Percentiles rank a stretch among this genome's conserved stretches.
Evolutionary conservation across 2,797 vertebrate genomes (phyloP).

Genomic region (Sebastes elongatus): DNA sequence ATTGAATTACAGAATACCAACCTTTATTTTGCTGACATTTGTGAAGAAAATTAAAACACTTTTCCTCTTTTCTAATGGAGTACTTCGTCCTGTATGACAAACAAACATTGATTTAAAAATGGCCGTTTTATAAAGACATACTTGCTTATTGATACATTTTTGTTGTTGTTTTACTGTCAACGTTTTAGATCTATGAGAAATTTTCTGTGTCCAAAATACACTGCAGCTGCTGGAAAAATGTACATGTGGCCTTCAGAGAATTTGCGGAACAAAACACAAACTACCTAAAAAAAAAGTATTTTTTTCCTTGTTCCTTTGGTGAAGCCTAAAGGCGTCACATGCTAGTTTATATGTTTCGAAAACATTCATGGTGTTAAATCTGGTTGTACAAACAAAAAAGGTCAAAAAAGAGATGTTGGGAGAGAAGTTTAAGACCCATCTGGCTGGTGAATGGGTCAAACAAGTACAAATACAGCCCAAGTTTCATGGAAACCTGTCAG

Average conservation of each 20-base stretch:
- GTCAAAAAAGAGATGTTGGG: not conserved
- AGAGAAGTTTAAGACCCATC: not conserved
- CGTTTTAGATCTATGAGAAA: not conserved
- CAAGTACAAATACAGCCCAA: no score
- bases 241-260: not conserved
- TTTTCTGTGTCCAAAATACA: not conserved
- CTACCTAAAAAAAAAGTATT: no score
- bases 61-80: not conserved
- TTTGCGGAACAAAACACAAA: not conserved
- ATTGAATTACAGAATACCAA: not conserved
- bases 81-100: not conserved
- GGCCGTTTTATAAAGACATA: not conserved
- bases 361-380: not conserved
- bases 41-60: not conserved
- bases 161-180: no score
- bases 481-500: no score
- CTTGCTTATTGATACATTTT: not conserved
- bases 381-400: not conserved
- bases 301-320: no score
- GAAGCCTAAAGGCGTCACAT: not conserved
- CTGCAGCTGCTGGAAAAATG: not conserved
- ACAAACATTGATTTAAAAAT: not conserved
- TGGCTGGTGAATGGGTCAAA: no score
- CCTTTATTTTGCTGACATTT: no score
- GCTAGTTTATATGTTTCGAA: no score